A percentile compares a stretch with the other conserved stretches of the same genome.
These are phyloP conservation scores for Hiodon alosoides DNA, from an alignment of 2,113 vertebrate species.

Conservation along the genomic window DNA sequence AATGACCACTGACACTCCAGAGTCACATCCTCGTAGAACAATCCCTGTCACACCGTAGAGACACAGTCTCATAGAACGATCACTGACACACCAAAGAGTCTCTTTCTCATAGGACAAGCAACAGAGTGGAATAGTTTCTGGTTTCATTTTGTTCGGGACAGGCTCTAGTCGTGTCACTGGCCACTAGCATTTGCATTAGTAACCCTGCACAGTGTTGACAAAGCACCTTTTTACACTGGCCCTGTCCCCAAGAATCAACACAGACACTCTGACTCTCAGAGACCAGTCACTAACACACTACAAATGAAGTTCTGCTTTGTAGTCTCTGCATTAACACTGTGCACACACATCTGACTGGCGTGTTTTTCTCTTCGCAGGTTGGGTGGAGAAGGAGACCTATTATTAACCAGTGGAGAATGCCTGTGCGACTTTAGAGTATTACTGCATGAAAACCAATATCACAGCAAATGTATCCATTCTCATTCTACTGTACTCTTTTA, in stretches of 20 bases:
- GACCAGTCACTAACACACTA: conserved; percentile 40
- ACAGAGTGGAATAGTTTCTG: too few relatives aligned
- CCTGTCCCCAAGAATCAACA: background rate
- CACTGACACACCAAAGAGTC: background rate
- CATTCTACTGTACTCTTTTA: too few relatives aligned
- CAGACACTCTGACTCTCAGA: background rate
- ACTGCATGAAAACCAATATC: conserved; percentile 52
- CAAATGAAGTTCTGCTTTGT: conserved; percentile 37
- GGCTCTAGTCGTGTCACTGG: too few relatives aligned
- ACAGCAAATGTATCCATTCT: conserved; percentile 30
- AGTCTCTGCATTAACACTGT: conserved; percentile 36
- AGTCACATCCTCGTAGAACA: too few relatives aligned
- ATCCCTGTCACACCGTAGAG: background rate
- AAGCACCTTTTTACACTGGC: too few relatives aligned
- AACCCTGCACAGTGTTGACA: too few relatives aligned
- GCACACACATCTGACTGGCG: conserved; percentile 36
- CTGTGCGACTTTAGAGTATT: conserved; percentile 28
- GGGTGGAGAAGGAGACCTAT: conserved; percentile 77
- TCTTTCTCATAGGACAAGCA: too few relatives aligned
- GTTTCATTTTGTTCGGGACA: too few relatives aligned
- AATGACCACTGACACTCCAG: background rate
- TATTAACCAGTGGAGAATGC: conserved; percentile 61
- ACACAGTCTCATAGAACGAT: too few relatives aligned
- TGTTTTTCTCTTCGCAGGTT: conserved; percentile 60
- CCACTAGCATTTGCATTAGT: too few relatives aligned